A percentile compares a stretch with the other conserved stretches of the same genome.
phyloP scores from a whole-genome alignment of 2,888 invertebrate genomes.

The Pristionchus fissidentatus region DNA sequence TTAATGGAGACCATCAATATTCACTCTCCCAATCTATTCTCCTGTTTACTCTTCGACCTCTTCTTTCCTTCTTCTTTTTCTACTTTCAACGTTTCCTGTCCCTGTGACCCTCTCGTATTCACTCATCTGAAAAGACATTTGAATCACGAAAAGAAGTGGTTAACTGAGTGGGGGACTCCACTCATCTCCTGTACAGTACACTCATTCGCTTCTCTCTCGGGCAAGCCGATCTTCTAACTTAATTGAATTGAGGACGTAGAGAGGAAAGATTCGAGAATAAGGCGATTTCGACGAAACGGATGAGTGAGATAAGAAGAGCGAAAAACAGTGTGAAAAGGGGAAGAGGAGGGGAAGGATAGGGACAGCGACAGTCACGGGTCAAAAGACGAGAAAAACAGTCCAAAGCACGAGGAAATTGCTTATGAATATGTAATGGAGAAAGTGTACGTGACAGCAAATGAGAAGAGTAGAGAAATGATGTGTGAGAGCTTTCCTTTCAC shows the following conservation, averaged over 20 bases:
- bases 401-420: not conserved
- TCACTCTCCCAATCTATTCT: not conserved
- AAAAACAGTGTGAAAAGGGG: conserved; percentile 14
- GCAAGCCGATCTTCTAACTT: not conserved
- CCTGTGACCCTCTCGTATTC: not conserved
- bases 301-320: conserved; percentile 35
- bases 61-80: conserved; percentile 19
- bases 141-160: too few species aligned
- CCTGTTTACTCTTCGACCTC: too few species aligned
- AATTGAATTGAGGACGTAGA: conserved; percentile 23
- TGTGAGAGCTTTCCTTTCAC: not conserved
- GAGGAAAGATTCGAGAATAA: not conserved
- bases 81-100: conserved; percentile 33
- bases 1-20: not conserved
- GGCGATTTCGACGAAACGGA: too few species aligned
- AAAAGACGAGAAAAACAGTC: not conserved
- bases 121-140: conserved; percentile 43
- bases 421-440: not conserved
- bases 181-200: not conserved
- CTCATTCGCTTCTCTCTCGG: not conserved
- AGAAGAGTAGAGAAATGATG: conserved; percentile 20
- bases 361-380: not conserved
- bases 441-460: not conserved
- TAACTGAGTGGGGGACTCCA: not conserved
- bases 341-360: not conserved